These are phyloP conservation scores for Bagarius yarrelli DNA, from an alignment of 2,113 vertebrate genomes.

Conservation along the genomic window DNA sequence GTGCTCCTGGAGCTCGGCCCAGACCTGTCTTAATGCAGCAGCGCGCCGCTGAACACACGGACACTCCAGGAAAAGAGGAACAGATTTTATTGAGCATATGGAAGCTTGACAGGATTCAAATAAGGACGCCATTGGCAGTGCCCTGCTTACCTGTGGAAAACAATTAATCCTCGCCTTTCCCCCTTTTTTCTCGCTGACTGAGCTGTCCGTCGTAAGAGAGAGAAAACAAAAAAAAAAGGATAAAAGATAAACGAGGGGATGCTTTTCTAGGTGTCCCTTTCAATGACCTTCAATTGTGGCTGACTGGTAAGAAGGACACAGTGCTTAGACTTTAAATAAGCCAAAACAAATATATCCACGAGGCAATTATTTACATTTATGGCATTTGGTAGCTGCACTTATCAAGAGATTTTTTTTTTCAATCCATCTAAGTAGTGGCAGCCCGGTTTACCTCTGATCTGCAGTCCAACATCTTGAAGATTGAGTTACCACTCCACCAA, in stretches of 20 bases:
- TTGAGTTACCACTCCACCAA: too few relatives aligned
- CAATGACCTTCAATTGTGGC: constrained; percentile 38
- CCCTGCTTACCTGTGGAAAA: constrained; percentile 64
- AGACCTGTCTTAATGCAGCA: constrained; percentile 59
- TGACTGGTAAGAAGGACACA: constrained; percentile 16
- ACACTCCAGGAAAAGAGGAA: constrained; percentile 53
- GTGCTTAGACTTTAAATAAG: background rate
- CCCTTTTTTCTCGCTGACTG: constrained; percentile 55
- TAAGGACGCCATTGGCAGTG: constrained; percentile 60
- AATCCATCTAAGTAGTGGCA: too few relatives aligned
- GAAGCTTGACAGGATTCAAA: constrained; percentile 60
- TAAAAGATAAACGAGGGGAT: background rate
- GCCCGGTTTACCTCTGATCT: too few relatives aligned
- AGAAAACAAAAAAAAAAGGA: constrained; percentile 9
- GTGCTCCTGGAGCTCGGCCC: constrained; percentile 57
- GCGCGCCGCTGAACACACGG: constrained; percentile 64
- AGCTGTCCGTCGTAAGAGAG: constrained; percentile 35
- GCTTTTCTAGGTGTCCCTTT: constrained; percentile 31
- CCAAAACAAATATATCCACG: too few relatives aligned
- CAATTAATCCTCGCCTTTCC: constrained; percentile 66
- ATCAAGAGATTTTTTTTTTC: too few relatives aligned
- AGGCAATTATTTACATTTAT: too few relatives aligned
- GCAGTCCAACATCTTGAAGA: too few relatives aligned
- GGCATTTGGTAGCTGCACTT: too few relatives aligned
- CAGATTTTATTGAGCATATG: constrained; percentile 59